These are phyloP conservation scores for Meta bourneti DNA, from an alignment of 2,888 invertebrate genomes.

Conservation along the genomic window DNA sequence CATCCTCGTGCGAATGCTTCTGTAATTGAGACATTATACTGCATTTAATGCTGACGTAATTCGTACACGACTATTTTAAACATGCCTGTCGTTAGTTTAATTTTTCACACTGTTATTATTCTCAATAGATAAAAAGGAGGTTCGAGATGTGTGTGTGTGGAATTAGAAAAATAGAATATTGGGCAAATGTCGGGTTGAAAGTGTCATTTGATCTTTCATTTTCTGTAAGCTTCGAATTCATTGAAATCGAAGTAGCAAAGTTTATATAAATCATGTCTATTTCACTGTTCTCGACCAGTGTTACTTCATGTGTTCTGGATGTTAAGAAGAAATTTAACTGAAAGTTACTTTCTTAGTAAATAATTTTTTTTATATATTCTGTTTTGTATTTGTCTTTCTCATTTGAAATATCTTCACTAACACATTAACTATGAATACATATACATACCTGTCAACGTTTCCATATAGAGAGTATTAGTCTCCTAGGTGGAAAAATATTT, in stretches of 20 bases:
- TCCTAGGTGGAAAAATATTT: no score
- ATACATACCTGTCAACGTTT: no score
- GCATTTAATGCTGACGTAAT: conserved; percentile 23
- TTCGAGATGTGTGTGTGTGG: neutral
- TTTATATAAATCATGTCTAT: neutral
- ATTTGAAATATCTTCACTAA: neutral
- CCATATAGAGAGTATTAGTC: no score
- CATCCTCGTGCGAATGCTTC: conserved; percentile 17
- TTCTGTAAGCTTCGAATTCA: neutral
- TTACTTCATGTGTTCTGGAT: conserved; percentile 13
- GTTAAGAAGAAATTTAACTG: conserved; percentile 6
- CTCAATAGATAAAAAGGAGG: neutral
- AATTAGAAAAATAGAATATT: neutral
- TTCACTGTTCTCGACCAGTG: conserved; percentile 13
- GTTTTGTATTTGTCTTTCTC: neutral
- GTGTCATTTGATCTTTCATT: neutral
- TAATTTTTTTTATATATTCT: conserved; percentile 33
- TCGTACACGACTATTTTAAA: neutral
- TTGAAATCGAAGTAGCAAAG: neutral
- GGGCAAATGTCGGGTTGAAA: neutral
- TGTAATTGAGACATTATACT: conserved; percentile 19
- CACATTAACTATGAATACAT: neutral
- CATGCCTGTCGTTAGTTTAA: neutral
- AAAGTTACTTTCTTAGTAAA: conserved; percentile 40
- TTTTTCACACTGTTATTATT: neutral